Evolutionary conservation across 2,797 vertebrate genomes (phyloP), one percentile per base, ranked within the genome.

Genomic region (Enteromius unitaeniatus): DNA sequence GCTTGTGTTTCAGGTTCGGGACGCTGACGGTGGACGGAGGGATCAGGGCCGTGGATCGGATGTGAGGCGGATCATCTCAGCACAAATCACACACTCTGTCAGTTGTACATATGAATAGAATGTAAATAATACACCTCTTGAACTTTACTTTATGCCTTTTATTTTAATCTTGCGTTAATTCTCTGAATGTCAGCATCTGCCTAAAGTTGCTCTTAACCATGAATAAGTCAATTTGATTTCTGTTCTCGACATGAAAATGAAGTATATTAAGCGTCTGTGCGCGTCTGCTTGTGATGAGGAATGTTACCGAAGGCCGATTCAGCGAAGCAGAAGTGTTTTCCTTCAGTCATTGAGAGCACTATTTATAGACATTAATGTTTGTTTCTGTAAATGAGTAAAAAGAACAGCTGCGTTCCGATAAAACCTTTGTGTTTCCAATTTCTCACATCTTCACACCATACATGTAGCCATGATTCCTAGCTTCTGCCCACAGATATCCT

Each of bases 21-120:
- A 91, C 94, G 17, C 88, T 95, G 93, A 95, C 94, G 3, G 79
- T 95, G 92, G 95, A 95, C 62, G 92, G 93, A 13, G 93, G 92
- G 0, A 84, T 95, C 86, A 90, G 94, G 79, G 79, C 78, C 0
- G 84, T 89, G 8, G 89, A 90, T 58, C 81, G 88, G 23, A 91
- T 92, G 67, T 86, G 69, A 88, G 51, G 6, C 7, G 23, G 68
- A 17, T 70, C 68, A 8, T 69, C 67, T 1, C 15, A 8, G 62
- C 28, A 31, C 26, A 28, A 62, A 28, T 17, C 13, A 67, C 8
- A 26, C 34, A n/a, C 11, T 62, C 23, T 37, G 7, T 53, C 34
- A 42, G 58, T 10, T 88, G 87, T 87, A 87, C 14, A 78, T 84
- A 64, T 72, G 55, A 23, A 86, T 60, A 81, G 42, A 68, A 42